Percentiles rank a stretch among this genome's conserved stretches.
phyloP scores from a whole-genome alignment of 2,888 invertebrate species.

The Antitype chi region DNA sequence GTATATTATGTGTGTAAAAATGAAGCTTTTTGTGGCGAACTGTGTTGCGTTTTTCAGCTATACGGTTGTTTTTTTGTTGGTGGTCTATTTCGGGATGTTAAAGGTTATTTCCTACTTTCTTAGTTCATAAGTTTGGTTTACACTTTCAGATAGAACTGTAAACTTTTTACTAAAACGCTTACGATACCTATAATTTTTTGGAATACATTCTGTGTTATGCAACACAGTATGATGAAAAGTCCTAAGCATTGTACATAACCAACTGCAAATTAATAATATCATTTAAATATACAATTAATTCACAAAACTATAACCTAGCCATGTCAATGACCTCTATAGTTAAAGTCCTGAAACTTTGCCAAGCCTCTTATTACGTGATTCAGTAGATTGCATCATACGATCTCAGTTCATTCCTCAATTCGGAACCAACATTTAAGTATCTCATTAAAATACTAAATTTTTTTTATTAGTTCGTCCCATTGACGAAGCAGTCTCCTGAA shows the following conservation, averaged over 20 bases:
- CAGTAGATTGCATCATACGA: conserved; percentile 31
- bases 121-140: conserved; percentile 22
- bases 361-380: conserved; percentile 19
- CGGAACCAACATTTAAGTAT: not conserved
- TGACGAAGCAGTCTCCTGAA: not conserved
- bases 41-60: conserved; percentile 26
- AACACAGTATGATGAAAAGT: not conserved
- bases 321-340: conserved; percentile 36
- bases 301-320: not conserved
- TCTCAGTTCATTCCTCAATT: not conserved
- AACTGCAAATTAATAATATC: not conserved
- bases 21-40: conserved; percentile 30
- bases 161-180: not conserved
- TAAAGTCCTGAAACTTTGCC: conserved; percentile 11
- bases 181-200: not conserved
- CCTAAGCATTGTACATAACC: not conserved
- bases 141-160: not conserved
- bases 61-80: not conserved
- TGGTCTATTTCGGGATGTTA: conserved; percentile 6
- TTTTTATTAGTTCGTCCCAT: not conserved
- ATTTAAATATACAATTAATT: not conserved
- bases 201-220: not conserved
- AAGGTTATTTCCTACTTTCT: conserved; percentile 7
- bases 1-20: conserved; percentile 57
- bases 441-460: not conserved